Evolutionary conservation across 2,888 invertebrate genomes (phyloP).

Genomic region (Clostera curtula): DNA sequence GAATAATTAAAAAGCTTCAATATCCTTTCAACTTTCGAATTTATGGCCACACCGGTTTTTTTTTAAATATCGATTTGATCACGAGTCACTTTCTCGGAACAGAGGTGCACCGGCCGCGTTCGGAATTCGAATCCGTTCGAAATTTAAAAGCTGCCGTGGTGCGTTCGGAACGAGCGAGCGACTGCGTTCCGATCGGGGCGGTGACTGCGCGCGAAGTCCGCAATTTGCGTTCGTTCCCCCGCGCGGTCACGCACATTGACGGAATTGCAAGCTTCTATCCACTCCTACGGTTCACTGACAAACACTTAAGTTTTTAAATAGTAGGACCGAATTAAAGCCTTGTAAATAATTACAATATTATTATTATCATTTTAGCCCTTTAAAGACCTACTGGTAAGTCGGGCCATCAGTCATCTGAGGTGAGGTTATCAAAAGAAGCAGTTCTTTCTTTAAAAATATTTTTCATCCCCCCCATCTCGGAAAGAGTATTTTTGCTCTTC

Average conservation of each 20-base stretch:
- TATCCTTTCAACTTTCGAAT: slow-evolving; percentile 40
- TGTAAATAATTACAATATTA: too few species aligned
- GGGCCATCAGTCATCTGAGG: too few species aligned
- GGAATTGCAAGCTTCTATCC: slow-evolving; percentile 12
- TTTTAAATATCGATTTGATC: slow-evolving; percentile 20
- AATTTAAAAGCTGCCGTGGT: slow-evolving; percentile 21
- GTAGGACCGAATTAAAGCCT: too few species aligned
- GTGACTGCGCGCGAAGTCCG: slow-evolving; percentile 43
- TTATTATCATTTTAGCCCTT: too few species aligned
- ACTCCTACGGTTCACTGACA: slow-evolving; percentile 7
- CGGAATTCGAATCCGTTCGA: slow-evolving; percentile 27
- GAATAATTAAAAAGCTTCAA: slow-evolving; percentile 27
- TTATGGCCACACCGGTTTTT: slow-evolving; percentile 39
- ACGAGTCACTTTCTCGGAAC: slow-evolving; percentile 47
- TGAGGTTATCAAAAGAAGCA: too few species aligned
- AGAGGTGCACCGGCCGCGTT: slow-evolving; percentile 22
- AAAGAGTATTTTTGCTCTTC: too few species aligned
- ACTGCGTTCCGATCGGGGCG: slow-evolving; percentile 48
- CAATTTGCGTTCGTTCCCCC: slow-evolving; percentile 55
- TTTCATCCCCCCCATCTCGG: too few species aligned
- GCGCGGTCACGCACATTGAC: slow-evolving; percentile 43
- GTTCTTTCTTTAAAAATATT: too few species aligned
- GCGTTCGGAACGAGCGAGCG: slow-evolving; percentile 37
- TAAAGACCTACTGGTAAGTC: too few species aligned
- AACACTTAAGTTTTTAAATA: slow-evolving; percentile 23